Evolutionary conservation across 2,888 invertebrate genomes (phyloP), one percentile per base, ranked within the genome.

Genomic region (Pterostichus madidus): DNA sequence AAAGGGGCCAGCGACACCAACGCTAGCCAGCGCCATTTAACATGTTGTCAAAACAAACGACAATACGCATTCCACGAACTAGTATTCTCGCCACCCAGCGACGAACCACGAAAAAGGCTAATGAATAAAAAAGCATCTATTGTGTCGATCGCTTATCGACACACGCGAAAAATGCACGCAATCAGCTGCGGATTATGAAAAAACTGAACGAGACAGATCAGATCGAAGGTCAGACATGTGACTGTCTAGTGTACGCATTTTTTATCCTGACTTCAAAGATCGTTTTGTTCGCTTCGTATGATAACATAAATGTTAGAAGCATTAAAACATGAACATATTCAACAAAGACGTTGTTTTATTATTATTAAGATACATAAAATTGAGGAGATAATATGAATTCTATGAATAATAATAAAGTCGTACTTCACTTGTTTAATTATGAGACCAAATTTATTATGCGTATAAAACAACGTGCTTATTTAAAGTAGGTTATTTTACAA

Each of bases 11-110:
- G 11, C 15, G 17, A 56, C 56, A 56, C 56, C 56, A 56, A 17
- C 56, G 17, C 56, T 56, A 56, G 15, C 68, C 68, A 71, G 68
- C 52, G 64, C 46, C 52, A 80, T 80, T 80, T 80, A 68, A 49
- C 52, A 80, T 77, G 77, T 77, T 80, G 80, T 68, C 68, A 80
- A 64, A 80, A 80, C 80, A 77, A 80, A 80, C 49, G 80, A 80
- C 68, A 80, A 80, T 80, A 80, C 64, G 52, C 80, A 80, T 80
- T 80, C 80, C 80, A 68, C 61, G 59, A 11, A 24, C 56, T 78
- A 71, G 68, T 39, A 71, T 39, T 71, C 56, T 56, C 17, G 56
- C 56, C 56, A 56, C 56, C 56, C 56, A 56, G 17, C 11, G 15
- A 56, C 17, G 56, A 52, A 71, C 68, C 44, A 71, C 10, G 68